These are phyloP conservation scores for Sebastes iracundus DNA, from an alignment of 2,797 vertebrate genomes.

Conservation along the genomic window DNA sequence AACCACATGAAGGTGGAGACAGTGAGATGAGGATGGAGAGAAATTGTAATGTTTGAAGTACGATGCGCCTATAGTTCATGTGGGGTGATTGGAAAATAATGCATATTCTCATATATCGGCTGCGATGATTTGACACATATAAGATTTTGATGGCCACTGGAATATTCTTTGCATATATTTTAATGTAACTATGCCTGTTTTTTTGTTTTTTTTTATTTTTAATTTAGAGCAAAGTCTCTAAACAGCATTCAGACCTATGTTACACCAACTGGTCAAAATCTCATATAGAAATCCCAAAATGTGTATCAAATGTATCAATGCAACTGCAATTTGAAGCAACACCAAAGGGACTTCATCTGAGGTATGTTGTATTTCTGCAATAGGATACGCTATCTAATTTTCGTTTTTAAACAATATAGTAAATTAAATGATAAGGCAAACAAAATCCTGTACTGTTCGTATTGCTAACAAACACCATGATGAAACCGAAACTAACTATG, in stretches of 20 bases:
- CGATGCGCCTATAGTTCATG: not conserved
- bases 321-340: not conserved
- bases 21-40: conserved; percentile 28
- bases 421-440: not conserved
- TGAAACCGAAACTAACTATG: not conserved
- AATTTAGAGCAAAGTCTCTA: too few species aligned
- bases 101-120: not conserved
- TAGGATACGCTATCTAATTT: not conserved
- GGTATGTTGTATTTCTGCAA: too few species aligned
- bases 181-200: not conserved
- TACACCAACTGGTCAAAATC: not conserved
- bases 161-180: not conserved
- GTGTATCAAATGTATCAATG: not conserved
- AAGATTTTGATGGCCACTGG: not conserved
- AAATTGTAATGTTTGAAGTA: conserved; percentile 12
- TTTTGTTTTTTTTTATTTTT: too few species aligned
- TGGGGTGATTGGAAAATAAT: not conserved
- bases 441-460: not conserved
- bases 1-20: conserved; percentile 49
- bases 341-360: too few species aligned
- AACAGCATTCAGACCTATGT: too few species aligned
- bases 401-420: not conserved
- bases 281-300: too few species aligned
- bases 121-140: not conserved
- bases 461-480: not conserved